Evolutionary conservation across 2,888 invertebrate species (phyloP).

Genomic region (Drosophila multiciliata): DNA sequence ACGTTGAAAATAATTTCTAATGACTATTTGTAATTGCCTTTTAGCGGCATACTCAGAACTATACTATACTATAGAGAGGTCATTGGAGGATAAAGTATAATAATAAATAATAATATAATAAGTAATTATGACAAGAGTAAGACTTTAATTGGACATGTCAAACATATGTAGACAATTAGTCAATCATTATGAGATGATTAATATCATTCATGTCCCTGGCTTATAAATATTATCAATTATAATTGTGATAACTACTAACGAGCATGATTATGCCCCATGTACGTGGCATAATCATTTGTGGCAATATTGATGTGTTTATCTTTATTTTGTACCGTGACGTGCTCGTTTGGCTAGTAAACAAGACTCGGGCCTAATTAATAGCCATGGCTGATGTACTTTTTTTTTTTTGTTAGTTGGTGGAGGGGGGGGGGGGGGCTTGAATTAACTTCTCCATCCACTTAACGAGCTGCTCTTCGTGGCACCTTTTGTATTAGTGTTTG

Average conservation of each 20-base stretch:
- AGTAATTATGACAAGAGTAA: background rate
- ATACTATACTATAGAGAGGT: background rate
- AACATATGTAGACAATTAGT: background rate
- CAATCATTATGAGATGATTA: background rate
- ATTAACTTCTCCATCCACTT: slow-evolving; percentile 2
- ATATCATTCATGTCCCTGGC: background rate
- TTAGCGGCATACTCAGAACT: background rate
- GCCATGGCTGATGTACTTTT: slow-evolving; percentile 15
- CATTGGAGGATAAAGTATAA: background rate
- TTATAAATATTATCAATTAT: slow-evolving; percentile 13
- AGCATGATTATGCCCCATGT: slow-evolving; percentile 10
- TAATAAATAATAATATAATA: background rate
- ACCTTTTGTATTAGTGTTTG: slow-evolving; percentile 19
- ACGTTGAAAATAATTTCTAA: background rate
- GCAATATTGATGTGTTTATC: slow-evolving; percentile 7
- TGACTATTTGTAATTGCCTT: background rate
- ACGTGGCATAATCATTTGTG: slow-evolving; percentile 25
- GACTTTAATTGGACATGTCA: background rate
- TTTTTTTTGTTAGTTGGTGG: background rate
- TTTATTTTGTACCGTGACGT: slow-evolving; percentile 16
- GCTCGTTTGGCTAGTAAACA: slow-evolving; percentile 37
- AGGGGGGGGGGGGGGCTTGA: too few relatives aligned
- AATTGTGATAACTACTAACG: slow-evolving; percentile 12
- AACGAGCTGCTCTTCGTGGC: slow-evolving; percentile 37
- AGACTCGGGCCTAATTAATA: slow-evolving; percentile 39